Percentiles rank a stretch among this genome's conserved stretches.
Conservation (phyloP, 23 tunicate species). For the Halocynthia roretzi region DNA sequence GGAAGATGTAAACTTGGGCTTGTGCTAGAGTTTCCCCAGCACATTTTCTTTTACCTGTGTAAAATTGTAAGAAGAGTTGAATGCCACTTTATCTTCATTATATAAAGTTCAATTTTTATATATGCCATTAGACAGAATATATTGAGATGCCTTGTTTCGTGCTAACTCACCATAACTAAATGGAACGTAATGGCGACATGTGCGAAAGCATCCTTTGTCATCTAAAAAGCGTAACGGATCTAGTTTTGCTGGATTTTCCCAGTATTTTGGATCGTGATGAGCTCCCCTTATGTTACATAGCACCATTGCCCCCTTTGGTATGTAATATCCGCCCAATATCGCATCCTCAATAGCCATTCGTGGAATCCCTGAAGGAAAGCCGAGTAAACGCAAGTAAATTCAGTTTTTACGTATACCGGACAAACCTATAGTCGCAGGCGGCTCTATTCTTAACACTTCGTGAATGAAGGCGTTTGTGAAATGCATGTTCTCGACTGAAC, state of each 20-base stretch:
- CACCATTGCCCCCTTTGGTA: slow-evolving; percentile 8
- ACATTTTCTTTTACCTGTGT: slow-evolving; percentile 11
- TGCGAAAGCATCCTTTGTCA: background rate
- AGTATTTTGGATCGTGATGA: background rate
- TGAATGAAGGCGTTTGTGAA: slow-evolving; percentile 14
- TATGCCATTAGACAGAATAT: background rate
- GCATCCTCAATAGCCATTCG: slow-evolving; percentile 4
- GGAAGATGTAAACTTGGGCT: background rate
- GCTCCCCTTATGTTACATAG: slow-evolving; percentile 9
- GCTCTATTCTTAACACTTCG: slow-evolving; percentile 8
- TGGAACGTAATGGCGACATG: background rate
- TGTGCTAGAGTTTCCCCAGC: background rate
- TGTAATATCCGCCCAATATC: background rate
- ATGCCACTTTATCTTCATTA: background rate
- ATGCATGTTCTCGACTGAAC: background rate
- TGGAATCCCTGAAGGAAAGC: background rate
- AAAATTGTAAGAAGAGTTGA: background rate
- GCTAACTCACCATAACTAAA: slow-evolving; percentile 10
- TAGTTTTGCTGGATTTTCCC: background rate
- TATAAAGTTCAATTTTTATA: background rate
- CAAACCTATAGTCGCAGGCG: slow-evolving; percentile 2
- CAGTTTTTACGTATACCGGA: no score
- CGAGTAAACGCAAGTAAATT: background rate
- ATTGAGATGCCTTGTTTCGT: no score
- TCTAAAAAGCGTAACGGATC: background rate